Percentiles rank a stretch among this genome's conserved stretches.
These are phyloP conservation scores for Antigone vipio DNA, from an alignment of 2,113 vertebrate genomes.

Conservation along the genomic window DNA sequence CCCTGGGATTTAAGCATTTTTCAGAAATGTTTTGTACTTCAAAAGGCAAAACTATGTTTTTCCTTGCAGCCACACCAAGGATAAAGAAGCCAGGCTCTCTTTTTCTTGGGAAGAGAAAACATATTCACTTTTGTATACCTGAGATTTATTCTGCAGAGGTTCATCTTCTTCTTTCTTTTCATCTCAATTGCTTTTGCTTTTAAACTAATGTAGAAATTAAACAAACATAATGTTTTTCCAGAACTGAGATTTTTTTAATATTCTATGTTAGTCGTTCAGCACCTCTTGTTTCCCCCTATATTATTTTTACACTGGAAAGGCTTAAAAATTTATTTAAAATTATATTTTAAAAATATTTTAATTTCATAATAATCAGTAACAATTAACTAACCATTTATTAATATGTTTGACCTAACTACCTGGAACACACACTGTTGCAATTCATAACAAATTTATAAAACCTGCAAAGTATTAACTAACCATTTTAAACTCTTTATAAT, in stretches of 20 bases:
- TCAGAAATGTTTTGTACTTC: not conserved
- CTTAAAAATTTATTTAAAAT: not conserved
- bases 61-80: not conserved
- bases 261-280: not conserved
- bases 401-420: not conserved
- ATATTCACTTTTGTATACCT: not conserved
- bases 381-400: not conserved
- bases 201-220: not conserved
- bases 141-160: not conserved
- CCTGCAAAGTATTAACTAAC: not conserved
- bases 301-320: not conserved
- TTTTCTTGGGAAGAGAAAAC: not conserved
- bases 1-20: not conserved
- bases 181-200: not conserved
- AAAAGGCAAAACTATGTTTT: not conserved
- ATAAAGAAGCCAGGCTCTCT: not conserved
- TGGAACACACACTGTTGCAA: not conserved
- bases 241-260: not conserved
- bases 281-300: not conserved
- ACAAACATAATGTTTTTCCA: not conserved
- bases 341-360: not conserved
- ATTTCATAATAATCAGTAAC: not conserved
- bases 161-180: not conserved
- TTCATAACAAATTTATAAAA: not conserved
- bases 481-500: not conserved